These are phyloP conservation scores for Lophochroa leadbeateri DNA, from an alignment of 2,113 vertebrate genomes.

Conservation along the genomic window DNA sequence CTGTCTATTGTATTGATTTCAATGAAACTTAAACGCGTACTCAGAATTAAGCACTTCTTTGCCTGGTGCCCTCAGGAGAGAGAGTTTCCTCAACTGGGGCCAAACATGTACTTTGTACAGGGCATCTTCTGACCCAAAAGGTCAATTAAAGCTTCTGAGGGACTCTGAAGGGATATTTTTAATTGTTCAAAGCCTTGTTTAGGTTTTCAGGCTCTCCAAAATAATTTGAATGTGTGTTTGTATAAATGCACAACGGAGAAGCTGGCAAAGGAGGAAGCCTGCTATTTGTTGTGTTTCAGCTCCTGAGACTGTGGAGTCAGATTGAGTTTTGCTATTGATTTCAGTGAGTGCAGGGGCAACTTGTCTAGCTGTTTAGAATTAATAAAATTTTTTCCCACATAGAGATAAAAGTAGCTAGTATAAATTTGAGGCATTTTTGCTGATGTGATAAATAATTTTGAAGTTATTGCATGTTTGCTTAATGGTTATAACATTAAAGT, in stretches of 20 bases:
- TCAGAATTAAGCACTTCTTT: conserved; percentile 26
- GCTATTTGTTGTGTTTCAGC: background rate
- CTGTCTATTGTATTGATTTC: conserved; percentile 54
- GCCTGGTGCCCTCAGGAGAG: conserved; percentile 21
- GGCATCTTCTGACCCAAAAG: conserved; percentile 50
- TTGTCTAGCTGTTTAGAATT: background rate
- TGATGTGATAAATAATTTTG: background rate
- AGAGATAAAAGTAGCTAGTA: background rate
- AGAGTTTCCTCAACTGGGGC: conserved; percentile 34
- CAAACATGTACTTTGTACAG: conserved; percentile 34
- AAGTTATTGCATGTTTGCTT: background rate
- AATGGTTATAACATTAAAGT: background rate
- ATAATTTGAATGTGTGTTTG: conserved; percentile 22
- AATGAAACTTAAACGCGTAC: background rate
- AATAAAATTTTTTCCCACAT: background rate
- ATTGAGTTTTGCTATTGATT: background rate
- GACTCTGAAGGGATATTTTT: conserved; percentile 16
- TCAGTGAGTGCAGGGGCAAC: background rate
- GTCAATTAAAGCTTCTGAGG: background rate
- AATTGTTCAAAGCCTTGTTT: conserved; percentile 27
- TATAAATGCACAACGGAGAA: background rate
- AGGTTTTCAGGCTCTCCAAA: conserved; percentile 17
- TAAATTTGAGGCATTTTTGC: background rate
- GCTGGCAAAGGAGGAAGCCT: background rate
- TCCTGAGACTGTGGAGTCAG: background rate